These are phyloP conservation scores for Chitala chitala DNA, from an alignment of 2,113 vertebrate species.

Conservation along the genomic window DNA sequence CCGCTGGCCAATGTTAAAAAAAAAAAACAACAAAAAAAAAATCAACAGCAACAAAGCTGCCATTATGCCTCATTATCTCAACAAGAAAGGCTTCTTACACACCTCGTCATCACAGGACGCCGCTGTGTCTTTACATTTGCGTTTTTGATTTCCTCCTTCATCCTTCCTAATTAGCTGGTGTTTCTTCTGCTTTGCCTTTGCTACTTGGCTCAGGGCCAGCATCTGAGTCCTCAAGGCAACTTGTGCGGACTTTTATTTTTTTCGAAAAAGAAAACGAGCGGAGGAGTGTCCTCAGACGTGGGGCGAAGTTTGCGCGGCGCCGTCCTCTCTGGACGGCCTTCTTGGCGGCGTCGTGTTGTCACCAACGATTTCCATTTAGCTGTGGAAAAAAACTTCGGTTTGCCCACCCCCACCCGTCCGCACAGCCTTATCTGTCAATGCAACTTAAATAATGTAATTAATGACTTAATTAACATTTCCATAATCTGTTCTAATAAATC, in stretches of 20 bases:
- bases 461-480: slow-evolving; percentile 80
- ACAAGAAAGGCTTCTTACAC: neutral
- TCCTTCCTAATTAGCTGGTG: slow-evolving; percentile 15
- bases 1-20: neutral
- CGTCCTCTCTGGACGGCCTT: neutral
- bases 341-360: slow-evolving; percentile 50
- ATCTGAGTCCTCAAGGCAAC: neutral
- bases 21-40: neutral
- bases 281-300: neutral
- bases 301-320: neutral
- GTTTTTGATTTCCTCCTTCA: neutral
- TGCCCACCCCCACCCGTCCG: slow-evolving; percentile 27
- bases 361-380: slow-evolving; percentile 61
- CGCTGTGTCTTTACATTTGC: neutral
- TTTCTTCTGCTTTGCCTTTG: neutral
- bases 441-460: slow-evolving; percentile 80
- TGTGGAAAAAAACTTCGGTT: slow-evolving; percentile 52
- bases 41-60: neutral
- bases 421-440: slow-evolving; percentile 67
- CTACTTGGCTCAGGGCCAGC: neutral
- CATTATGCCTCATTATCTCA: neutral
- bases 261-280: neutral
- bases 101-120: neutral
- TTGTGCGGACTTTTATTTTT: neutral
- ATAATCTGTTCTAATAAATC: slow-evolving; percentile 80